Evolutionary conservation across 2,888 invertebrate genomes (phyloP).

Genomic region (Trissonchulus latispiculum): DNA sequence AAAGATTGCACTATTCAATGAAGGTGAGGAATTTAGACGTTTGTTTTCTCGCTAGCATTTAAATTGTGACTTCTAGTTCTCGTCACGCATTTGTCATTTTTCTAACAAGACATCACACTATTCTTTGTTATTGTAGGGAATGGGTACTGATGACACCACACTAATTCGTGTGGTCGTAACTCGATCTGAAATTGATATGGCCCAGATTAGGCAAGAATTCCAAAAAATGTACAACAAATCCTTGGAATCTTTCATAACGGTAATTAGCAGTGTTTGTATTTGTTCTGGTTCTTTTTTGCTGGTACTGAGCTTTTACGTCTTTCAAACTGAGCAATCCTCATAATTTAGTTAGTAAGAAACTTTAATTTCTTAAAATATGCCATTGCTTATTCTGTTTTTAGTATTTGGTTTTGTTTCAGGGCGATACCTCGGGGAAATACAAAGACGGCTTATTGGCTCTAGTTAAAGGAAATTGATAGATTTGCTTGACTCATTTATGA

Average conservation of each 20-base stretch:
- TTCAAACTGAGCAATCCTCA: no score
- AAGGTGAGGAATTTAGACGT: no score
- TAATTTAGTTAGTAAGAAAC: no score
- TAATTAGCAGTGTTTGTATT: background rate
- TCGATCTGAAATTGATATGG: slow-evolving; percentile 56
- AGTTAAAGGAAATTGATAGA: slow-evolving; percentile 36
- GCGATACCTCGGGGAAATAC: slow-evolving; percentile 39
- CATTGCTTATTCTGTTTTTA: background rate
- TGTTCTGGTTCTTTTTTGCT: no score
- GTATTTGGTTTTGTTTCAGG: slow-evolving; percentile 23
- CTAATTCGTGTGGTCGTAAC: slow-evolving; percentile 42
- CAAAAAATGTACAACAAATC: slow-evolving; percentile 62
- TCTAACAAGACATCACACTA: no score
- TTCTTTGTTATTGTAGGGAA: slow-evolving; percentile 29
- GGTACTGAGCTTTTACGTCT: no score
- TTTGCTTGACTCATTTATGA: no score
- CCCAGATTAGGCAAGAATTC: slow-evolving; percentile 69
- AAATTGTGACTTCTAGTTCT: no score
- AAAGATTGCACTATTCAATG: slow-evolving; percentile 25
- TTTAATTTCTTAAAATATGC: background rate
- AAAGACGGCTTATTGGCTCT: slow-evolving; percentile 37
- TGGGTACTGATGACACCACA: slow-evolving; percentile 41
- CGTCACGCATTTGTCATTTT: no score
- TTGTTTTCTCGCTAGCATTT: no score
- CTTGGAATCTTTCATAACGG: slow-evolving; percentile 49